A percentile compares a stretch with the other conserved stretches of the same genome.
Conservation (phyloP, 1,140 invertebrate species). For the Teleopsis dalmanni region DNA sequence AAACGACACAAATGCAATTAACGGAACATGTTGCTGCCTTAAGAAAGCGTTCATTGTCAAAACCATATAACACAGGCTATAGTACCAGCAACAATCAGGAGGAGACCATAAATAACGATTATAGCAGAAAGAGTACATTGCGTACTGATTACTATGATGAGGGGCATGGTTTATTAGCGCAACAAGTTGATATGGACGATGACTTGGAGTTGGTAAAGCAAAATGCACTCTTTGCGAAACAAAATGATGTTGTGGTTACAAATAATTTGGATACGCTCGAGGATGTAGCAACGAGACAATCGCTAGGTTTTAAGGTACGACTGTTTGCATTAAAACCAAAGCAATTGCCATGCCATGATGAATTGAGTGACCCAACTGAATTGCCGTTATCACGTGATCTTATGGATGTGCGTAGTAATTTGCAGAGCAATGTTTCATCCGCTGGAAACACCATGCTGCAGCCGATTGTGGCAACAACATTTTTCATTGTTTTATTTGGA, state of each 20-base stretch:
- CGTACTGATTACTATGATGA: constrained; percentile 32
- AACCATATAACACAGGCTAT: too few relatives aligned
- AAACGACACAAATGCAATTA: constrained; percentile 8
- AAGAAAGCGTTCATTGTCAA: constrained; percentile 6
- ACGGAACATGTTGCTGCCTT: constrained; percentile 3
- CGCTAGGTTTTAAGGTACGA: constrained; percentile 31
- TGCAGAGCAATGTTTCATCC: constrained; percentile 6
- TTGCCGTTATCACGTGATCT: constrained; percentile 49
- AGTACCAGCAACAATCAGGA: too few relatives aligned
- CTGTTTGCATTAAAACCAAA: constrained; percentile 57
- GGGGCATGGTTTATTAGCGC: constrained; percentile 13
- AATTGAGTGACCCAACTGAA: constrained; percentile 53
- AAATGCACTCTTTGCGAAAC: constrained; percentile 12
- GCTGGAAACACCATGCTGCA: too few relatives aligned
- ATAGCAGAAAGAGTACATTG: not conserved
- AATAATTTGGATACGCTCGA: not conserved
- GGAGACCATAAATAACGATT: too few relatives aligned
- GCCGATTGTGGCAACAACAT: too few relatives aligned
- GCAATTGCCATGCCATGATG: constrained; percentile 58
- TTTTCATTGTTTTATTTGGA: too few relatives aligned
- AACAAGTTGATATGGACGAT: constrained; percentile 23
- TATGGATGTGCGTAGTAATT: constrained; percentile 36
- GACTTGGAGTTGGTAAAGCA: constrained; percentile 36
- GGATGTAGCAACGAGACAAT: constrained; percentile 7
- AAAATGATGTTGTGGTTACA: constrained; percentile 27